Evolutionary conservation across 2,113 vertebrate genomes (phyloP).

Genomic region (Athene noctua): DNA sequence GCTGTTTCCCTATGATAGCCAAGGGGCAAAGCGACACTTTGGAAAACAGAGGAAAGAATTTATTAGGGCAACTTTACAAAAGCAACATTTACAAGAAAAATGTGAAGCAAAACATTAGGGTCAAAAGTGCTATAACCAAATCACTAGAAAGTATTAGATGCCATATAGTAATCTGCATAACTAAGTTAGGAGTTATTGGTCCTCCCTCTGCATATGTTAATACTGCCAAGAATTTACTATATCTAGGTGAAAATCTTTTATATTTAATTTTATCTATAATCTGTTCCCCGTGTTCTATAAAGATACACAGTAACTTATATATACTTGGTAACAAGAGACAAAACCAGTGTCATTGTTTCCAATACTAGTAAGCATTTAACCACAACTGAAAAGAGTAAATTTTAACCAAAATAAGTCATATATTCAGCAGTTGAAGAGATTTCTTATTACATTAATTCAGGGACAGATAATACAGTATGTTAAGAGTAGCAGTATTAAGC

Average conservation of each 20-base stretch:
- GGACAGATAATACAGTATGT: neutral
- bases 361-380: neutral
- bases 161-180: neutral
- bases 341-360: neutral
- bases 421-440: neutral
- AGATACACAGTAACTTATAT: neutral
- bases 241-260: neutral
- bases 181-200: neutral
- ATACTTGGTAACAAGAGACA: neutral
- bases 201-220: neutral
- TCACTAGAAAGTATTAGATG: neutral
- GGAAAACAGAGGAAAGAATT: slow-evolving; percentile 52
- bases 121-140: slow-evolving; percentile 6
- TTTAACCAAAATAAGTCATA: neutral
- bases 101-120: slow-evolving; percentile 2
- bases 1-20: slow-evolving; percentile 64
- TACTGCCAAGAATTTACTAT: neutral
- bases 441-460: neutral
- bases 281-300: neutral
- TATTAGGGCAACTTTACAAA: slow-evolving; percentile 22
- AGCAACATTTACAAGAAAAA: slow-evolving; percentile 53
- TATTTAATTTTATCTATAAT: neutral
- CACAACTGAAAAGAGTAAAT: neutral
- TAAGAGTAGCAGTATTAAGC: neutral
- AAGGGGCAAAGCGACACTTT: slow-evolving; percentile 60